A percentile compares a stretch with the other conserved stretches of the same genome.
Evolutionary conservation across 1,140 invertebrate species (phyloP).

Genomic region (Steinernema khuongi): DNA sequence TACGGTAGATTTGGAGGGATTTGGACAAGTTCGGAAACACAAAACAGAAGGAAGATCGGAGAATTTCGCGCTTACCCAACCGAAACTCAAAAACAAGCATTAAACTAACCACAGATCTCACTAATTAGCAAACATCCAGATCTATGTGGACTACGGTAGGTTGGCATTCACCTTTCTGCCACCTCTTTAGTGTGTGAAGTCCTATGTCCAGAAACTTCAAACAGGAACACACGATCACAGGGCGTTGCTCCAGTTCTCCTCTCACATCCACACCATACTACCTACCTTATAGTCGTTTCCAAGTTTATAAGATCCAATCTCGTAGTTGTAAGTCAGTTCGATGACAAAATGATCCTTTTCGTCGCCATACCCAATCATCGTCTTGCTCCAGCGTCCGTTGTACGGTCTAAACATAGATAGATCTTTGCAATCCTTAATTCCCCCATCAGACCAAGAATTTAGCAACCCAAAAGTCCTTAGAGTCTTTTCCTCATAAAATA

Average conservation of each 20-base stretch:
- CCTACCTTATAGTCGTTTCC: constrained; percentile 80
- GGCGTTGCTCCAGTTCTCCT: too few species aligned
- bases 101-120: too few species aligned
- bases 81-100: constrained; percentile 43
- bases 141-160: too few species aligned
- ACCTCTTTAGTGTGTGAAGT: too few species aligned
- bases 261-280: neutral
- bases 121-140: too few species aligned
- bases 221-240: too few species aligned
- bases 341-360: constrained; percentile 91
- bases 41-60: constrained; percentile 36
- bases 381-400: constrained; percentile 95
- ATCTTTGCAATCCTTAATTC: constrained; percentile 42
- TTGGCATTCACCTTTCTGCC: too few species aligned
- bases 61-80: too few species aligned
- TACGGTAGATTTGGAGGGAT: too few species aligned
- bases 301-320: constrained; percentile 74
- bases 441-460: constrained; percentile 23
- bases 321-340: constrained; percentile 96
- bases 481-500: neutral
- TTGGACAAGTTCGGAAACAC: too few species aligned
- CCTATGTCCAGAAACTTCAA: too few species aligned
- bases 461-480: too few species aligned
- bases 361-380: constrained; percentile 94
- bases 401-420: constrained; percentile 84